These are phyloP conservation scores for Cryptus viduatorius DNA, from an alignment of 2,888 invertebrate genomes.

Conservation along the genomic window DNA sequence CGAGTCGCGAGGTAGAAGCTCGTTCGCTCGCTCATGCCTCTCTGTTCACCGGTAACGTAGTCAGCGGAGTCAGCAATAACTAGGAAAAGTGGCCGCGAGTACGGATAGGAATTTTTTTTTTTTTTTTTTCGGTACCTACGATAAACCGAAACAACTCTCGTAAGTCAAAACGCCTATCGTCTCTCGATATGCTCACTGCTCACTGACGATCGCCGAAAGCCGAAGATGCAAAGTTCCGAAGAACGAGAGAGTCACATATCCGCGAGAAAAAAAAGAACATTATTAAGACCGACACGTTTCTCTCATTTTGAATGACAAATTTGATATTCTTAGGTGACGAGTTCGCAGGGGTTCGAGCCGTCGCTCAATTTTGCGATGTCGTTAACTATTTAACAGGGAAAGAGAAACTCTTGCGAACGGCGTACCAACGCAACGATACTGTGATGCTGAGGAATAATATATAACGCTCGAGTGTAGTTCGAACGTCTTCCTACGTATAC, in stretches of 20 bases:
- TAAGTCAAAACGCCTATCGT: constrained; percentile 52
- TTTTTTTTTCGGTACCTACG: constrained; percentile 32
- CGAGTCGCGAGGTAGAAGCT: constrained; percentile 75
- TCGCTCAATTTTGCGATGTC: background rate
- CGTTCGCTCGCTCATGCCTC: constrained; percentile 71
- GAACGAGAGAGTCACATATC: background rate
- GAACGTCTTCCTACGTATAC: constrained; percentile 1
- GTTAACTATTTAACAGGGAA: background rate
- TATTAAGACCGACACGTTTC: background rate
- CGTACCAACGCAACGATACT: background rate
- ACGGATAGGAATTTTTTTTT: constrained; percentile 49
- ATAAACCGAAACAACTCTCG: constrained; percentile 30
- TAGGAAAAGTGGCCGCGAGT: constrained; percentile 57
- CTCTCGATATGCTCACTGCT: background rate
- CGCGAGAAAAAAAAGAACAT: background rate
- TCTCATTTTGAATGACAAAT: constrained; percentile 1
- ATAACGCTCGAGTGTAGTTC: background rate
- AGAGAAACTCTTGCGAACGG: background rate
- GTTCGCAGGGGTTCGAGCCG: background rate
- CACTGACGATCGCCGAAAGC: background rate
- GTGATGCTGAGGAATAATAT: constrained; percentile 17
- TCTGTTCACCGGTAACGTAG: constrained; percentile 61
- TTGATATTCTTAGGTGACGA: background rate
- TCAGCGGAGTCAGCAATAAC: constrained; percentile 80
- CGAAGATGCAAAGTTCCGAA: background rate